Evolutionary conservation across 2,113 vertebrate species (phyloP).

Genomic region (Pseudonaja textilis): DNA sequence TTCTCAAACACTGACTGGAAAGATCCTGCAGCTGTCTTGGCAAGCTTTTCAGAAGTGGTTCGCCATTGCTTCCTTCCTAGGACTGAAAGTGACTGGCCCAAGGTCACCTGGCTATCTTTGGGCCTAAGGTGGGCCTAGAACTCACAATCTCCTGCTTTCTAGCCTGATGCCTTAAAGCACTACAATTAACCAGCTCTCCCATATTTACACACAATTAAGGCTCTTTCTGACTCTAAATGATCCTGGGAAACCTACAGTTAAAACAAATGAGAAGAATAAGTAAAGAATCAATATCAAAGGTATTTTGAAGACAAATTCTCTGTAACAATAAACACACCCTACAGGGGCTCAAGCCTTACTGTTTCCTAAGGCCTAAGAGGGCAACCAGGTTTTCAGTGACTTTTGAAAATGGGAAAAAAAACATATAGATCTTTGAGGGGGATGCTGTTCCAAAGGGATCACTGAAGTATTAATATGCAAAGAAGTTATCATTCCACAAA

Average conservation of each 20-base stretch:
- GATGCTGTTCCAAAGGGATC: background rate
- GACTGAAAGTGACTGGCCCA: background rate
- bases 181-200: background rate
- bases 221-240: background rate
- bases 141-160: background rate
- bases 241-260: background rate
- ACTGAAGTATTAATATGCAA: background rate
- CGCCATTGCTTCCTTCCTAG: too few species aligned
- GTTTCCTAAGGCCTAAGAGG: background rate
- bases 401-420: background rate
- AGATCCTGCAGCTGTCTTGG: background rate
- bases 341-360: background rate
- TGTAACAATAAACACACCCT: background rate
- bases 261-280: background rate
- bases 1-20: background rate
- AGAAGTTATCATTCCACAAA: background rate
- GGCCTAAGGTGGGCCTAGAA: background rate
- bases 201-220: background rate
- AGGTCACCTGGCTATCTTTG: background rate
- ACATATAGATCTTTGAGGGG: background rate
- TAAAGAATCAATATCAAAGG: background rate
- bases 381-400: background rate
- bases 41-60: background rate
- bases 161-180: too few species aligned
- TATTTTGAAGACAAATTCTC: background rate